phyloP scores from a whole-genome alignment of 2,888 invertebrate genomes.

The Candidula unifasciata region DNA sequence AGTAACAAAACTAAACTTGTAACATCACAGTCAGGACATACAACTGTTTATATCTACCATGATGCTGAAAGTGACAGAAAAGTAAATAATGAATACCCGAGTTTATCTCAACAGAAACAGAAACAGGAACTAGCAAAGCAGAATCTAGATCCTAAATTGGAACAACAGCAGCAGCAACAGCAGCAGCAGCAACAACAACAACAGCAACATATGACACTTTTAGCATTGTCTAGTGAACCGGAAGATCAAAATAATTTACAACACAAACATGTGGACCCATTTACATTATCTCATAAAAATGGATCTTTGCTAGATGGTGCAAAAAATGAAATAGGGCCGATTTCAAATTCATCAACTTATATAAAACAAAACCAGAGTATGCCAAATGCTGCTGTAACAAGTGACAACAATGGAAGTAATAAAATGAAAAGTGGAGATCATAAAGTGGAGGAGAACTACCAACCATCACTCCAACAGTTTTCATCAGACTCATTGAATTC shows the following conservation, averaged over 20 bases:
- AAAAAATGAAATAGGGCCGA: background rate
- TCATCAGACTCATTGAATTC: conserved; percentile 45
- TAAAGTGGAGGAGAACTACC: conserved; percentile 3
- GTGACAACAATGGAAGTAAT: background rate
- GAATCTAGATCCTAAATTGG: background rate
- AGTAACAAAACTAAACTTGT: background rate
- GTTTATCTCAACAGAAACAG: background rate
- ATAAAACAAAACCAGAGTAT: background rate
- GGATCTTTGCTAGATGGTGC: background rate
- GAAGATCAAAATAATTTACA: background rate
- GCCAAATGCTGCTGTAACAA: background rate
- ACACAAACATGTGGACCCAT: background rate
- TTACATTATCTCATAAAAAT: conserved; percentile 4
- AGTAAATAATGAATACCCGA: background rate
- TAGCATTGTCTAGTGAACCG: background rate
- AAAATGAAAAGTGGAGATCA: background rate
- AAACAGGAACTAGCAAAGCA: background rate
- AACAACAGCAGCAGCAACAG: background rate
- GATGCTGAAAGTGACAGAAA: background rate
- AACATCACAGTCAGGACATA: background rate
- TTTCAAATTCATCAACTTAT: background rate
- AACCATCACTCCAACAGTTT: conserved; percentile 19
- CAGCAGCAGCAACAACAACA: background rate
- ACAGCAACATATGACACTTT: background rate
- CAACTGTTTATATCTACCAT: background rate